phyloP scores from a whole-genome alignment of 1,140 invertebrate genomes.

The Thereuonema tuberculata region DNA sequence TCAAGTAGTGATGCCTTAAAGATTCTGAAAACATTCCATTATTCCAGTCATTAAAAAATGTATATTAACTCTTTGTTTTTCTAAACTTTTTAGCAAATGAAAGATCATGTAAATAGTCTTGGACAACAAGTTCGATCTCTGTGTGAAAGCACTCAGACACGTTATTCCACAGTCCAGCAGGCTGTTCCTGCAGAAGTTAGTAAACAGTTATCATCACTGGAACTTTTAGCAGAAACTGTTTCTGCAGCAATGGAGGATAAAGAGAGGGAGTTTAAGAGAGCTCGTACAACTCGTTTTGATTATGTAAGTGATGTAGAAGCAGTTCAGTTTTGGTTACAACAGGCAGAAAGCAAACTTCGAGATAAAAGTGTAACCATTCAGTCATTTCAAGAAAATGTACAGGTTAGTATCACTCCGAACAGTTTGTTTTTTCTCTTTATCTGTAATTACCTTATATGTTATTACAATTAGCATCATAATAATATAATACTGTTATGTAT shows the following conservation, averaged over 20 bases:
- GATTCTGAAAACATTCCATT: no score
- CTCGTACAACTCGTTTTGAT: constrained; percentile 60
- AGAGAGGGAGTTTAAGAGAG: constrained; percentile 67
- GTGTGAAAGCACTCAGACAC: constrained; percentile 45
- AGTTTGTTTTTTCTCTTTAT: no score
- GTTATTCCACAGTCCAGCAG: constrained; percentile 50
- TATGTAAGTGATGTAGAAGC: constrained; percentile 62
- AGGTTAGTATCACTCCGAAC: constrained; percentile 24
- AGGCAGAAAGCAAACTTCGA: constrained; percentile 65
- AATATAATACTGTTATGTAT: no score
- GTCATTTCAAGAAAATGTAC: constrained; percentile 54
- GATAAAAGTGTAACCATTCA: constrained; percentile 62
- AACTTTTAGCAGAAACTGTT: constrained; percentile 57
- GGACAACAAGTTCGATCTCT: constrained; percentile 30
- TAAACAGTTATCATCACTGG: constrained; percentile 28
- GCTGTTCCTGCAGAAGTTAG: constrained; percentile 55
- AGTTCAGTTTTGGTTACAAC: constrained; percentile 63
- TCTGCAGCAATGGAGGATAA: constrained; percentile 68
- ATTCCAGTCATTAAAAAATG: no score
- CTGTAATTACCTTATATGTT: no score
- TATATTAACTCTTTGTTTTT: no score
- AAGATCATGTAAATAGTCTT: constrained; percentile 16
- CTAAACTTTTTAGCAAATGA: constrained; percentile 19
- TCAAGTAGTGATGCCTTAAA: no score
- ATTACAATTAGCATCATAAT: no score